Evolutionary conservation across 2,113 vertebrate species (phyloP), one percentile per base, ranked within the genome.

Genomic region (Gopherus flavomarginatus): DNA sequence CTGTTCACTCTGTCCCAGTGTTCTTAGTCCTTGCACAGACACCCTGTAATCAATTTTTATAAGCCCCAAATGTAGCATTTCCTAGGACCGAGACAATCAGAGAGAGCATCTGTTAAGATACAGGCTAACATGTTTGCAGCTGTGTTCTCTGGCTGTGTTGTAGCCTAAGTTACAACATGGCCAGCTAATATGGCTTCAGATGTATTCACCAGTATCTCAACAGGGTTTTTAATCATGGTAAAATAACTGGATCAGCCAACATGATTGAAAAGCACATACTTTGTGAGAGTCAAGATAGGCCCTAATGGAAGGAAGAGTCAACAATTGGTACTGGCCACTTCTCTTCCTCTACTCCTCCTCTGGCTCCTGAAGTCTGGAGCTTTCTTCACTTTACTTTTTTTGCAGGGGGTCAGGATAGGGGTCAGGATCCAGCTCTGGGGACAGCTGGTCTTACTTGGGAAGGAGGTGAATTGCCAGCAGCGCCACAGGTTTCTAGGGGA

Each of bases 21-120:
- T 11, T 85, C 85, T 22, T 21, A 88, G 44, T 59, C 89, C n/a
- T 35, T 87, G n/a, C 4, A 81, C 90, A 88, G 38, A 83, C 29
- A 87, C 42, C 49, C 3, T 38, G 24, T 35, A 81, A 81, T 49
- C 78, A 80, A 42, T 21, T 81, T 21, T 1, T 77, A 65, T n/a
- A 83, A 54, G 65, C 29, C 26, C 10, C 65, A 65, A 0, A 53
- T 78, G 75, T 22, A 10, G 16, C 10, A 24, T 6, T 84, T 88
- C 90, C 72, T 57, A 90, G 75, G 85, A 75, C 38, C 75, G 13
- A 44, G 38, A 14, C 75, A 78, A 44, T 44, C 26, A 7, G 75
- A 44, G 42, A 78, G 42, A 78, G 11, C 24, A 27, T 27, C 7
- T 47, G 26, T 78, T 78, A 78, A 78, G 75, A 29, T 47, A 44